phyloP scores from a whole-genome alignment of 2,113 vertebrate genomes.

The Dolichotis patagonum region DNA sequence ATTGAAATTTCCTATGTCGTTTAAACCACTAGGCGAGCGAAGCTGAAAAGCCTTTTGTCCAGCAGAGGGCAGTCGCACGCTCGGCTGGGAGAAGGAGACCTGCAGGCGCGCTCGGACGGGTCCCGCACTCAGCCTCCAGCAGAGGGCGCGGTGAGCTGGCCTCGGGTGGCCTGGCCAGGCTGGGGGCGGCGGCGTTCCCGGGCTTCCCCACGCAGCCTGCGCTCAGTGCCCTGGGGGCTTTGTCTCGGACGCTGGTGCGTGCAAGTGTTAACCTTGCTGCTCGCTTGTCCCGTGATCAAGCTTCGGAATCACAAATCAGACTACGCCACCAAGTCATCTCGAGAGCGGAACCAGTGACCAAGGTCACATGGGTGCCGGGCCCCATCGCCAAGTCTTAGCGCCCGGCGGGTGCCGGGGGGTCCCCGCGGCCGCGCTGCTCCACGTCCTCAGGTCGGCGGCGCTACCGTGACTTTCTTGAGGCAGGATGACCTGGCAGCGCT shows the following conservation, averaged over 20 bases:
- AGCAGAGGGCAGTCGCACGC: slow-evolving; percentile 48
- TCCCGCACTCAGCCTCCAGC: slow-evolving; percentile 7
- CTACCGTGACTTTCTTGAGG: slow-evolving; percentile 3
- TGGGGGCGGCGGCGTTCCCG: not conserved
- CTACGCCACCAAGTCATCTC: not conserved
- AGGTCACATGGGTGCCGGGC: not conserved
- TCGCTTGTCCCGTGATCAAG: slow-evolving; percentile 33
- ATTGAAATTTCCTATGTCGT: not conserved
- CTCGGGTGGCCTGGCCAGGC: not conserved
- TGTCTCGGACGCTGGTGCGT: not conserved
- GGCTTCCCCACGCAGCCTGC: not conserved
- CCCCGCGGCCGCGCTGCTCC: not conserved
- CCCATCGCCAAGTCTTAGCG: not conserved
- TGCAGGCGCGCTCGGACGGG: not conserved
- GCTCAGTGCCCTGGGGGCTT: not conserved
- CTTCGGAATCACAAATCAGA: not conserved
- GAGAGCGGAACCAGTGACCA: not conserved
- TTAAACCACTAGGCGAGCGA: accelerated
- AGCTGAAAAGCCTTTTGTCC: not conserved
- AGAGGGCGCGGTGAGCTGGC: slow-evolving; percentile 58
- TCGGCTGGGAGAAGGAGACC: not conserved
- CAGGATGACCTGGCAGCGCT: slow-evolving; percentile 63
- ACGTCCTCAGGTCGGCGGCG: slow-evolving; percentile 59
- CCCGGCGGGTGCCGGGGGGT: not conserved
- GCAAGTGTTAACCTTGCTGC: slow-evolving; percentile 41